A percentile compares a stretch with the other conserved stretches of the same genome.
Evolutionary conservation across 2,113 vertebrate species (phyloP).

Genomic region (Embiotoca jacksoni): DNA sequence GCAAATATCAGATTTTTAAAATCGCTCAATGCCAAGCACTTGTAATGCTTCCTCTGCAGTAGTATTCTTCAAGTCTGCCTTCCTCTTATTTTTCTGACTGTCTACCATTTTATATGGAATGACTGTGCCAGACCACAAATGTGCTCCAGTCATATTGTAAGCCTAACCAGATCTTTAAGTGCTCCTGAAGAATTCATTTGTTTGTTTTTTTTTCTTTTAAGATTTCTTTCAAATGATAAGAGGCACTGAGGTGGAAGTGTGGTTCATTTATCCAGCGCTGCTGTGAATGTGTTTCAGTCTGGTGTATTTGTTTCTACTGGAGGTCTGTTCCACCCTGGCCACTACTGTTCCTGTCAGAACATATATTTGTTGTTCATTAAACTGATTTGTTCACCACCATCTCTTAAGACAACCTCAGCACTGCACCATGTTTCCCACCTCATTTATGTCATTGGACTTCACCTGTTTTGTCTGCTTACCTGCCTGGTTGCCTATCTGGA

Average conservation of each 20-base stretch:
- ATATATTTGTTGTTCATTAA: constrained; percentile 5
- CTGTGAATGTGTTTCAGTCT: neutral
- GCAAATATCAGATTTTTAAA: constrained; percentile 23
- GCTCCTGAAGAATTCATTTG: too few relatives aligned
- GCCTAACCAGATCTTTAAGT: neutral
- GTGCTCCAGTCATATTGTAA: neutral
- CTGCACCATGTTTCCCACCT: neutral
- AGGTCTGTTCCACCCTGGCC: neutral
- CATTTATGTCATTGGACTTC: constrained; percentile 2
- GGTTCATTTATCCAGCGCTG: neutral
- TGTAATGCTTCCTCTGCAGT: neutral
- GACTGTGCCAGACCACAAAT: neutral
- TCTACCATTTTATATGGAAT: neutral
- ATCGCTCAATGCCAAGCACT: neutral
- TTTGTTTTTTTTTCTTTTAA: too few relatives aligned
- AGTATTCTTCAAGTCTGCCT: neutral
- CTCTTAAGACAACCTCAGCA: constrained; percentile 1
- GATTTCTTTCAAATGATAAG: too few relatives aligned
- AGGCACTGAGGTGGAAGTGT: too few relatives aligned
- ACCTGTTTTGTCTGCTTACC: neutral
- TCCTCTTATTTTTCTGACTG: neutral
- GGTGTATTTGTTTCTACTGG: neutral
- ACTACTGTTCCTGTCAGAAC: neutral
- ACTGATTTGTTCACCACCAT: neutral
- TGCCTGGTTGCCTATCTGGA: constrained; percentile 5